Base-by-base conservation (phyloP, 2,797 vertebrate genomes). In the Remorina albescens region DNA sequence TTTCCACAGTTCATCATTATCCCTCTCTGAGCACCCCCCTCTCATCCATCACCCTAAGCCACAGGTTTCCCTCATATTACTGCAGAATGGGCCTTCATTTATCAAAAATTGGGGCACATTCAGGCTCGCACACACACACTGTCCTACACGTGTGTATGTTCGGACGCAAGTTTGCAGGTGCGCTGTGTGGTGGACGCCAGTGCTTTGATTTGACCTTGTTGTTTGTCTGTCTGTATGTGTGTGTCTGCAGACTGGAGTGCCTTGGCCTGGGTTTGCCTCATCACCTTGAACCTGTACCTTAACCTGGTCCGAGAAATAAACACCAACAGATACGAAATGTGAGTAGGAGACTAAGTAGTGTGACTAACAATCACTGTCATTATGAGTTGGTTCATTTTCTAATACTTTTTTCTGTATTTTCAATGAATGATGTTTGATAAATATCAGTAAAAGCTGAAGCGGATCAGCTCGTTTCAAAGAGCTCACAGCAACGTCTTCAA, bases 211-310 rank as follows among this genome's bases (percentile, higher is more conserved):
- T 89, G 89, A 92, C 89, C 90, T 91, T 88, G 81, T 81, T 83
- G 84, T 65, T 80, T 80, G 78, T 30, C 30, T 30, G 30, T 30
- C 30, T 6, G 30, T 30, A 6, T 30, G 30, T 30, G 25, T 62
- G 32, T 80, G 21, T 65, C 81, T 80, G 78, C 91, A 95, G 94
- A 95, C 83, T 95, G 94, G 94, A 92, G 94, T 71, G 89, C 94
- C 72, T 84, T 95, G 86, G 93, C 91, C 65, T 95, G 94, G 94
- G 94, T 95, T 80, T 94, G 94, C 85, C 93, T 94, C 78, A 94
- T 95, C 86, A 95, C 94, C 15, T 64, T 94, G 50, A 95, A 95
- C 82, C 90, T 95, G 23, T 95, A 94, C 85, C 84, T 94, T 56
- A 95, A 94, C 90, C 90, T 95, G 84, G 94, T 95, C 76, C 84